Base-by-base conservation (phyloP, 2,797 vertebrate genomes). In the Brotula barbata region DNA sequence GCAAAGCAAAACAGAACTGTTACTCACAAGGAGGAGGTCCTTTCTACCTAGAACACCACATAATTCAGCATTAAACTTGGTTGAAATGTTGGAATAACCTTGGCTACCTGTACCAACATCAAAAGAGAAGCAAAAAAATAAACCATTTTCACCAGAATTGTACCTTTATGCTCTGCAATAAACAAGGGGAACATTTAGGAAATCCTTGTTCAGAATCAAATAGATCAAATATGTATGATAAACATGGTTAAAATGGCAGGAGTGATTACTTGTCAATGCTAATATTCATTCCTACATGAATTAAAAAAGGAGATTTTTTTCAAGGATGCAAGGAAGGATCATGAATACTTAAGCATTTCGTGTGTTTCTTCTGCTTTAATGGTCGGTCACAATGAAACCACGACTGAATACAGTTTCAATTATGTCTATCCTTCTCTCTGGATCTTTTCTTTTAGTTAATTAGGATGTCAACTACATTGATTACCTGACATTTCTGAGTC, bases 231-330 rank as follows among this genome's bases (percentile, higher is more conserved):
- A 51, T 23, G 3, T 25, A 10, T 23, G 0, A 19, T 2, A 15
- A 1, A 58, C 47, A 9, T 6, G 53, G 52, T 57, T 73, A 5
- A 0, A 22, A 73, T 23, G 46, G 80, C 77, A 57, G 64, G 46
- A 33, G 80, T 36, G 50, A 71, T 73, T 71, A 71, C 64, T 75
- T 76, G 45, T 81, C 25, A 3, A 70, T 0, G 39, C 80, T 81
- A 73, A 89, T 90, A n/a, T n/a, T n/a, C n/a, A n/a, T n/a, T n/a
- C n/a, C n/a, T n/a, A n/a, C n/a, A n/a, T n/a, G n/a, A n/a, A n/a
- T n/a, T n/a, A n/a, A n/a, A 28, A 28, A 28, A 28, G 25, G 25
- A 4, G 25, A 28, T 28, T 28, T 28, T 28, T 28, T 28, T 28
- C 25, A 3, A 28, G 7, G 7, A 4, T 4, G 25, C 4, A 28